A percentile compares a stretch with the other conserved stretches of the same genome.
Evolutionary conservation across 2,113 vertebrate species (phyloP).

Genomic region (Morone saxatilis): DNA sequence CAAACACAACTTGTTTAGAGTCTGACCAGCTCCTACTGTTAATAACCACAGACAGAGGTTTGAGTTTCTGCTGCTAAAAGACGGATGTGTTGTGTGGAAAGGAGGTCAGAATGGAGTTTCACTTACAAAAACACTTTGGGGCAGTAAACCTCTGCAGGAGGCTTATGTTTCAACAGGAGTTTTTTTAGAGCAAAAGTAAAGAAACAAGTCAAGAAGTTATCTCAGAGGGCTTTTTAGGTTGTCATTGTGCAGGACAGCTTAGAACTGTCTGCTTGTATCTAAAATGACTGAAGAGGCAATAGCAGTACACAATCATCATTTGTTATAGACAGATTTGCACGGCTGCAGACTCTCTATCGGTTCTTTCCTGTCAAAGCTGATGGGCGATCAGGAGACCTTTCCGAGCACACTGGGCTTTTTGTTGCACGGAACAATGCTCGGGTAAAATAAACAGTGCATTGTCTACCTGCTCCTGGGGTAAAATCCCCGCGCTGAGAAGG

Average conservation of each 20-base stretch:
- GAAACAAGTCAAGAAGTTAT: background rate
- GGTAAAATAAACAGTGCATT: constrained; percentile 12
- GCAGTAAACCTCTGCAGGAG: background rate
- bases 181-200: background rate
- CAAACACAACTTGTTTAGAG: constrained; percentile 57
- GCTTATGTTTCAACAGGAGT: background rate
- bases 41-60: constrained; percentile 16
- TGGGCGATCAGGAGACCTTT: constrained; percentile 28
- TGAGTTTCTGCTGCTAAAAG: constrained; percentile 31
- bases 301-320: no score
- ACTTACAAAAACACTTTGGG: background rate
- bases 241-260: background rate
- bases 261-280: no score
- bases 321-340: background rate
- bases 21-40: constrained; percentile 33
- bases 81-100: background rate
- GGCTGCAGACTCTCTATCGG: constrained; percentile 7
- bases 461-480: constrained; percentile 63
- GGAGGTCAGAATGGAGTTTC: background rate
- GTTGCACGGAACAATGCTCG: constrained; percentile 31
- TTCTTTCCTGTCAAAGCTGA: background rate
- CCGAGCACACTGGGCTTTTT: constrained; percentile 39
- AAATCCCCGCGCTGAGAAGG: constrained; percentile 17
- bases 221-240: background rate
- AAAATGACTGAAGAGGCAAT: no score